A percentile compares a stretch with the other conserved stretches of the same genome.
These are phyloP conservation scores for Notarius lentiginosus DNA, from an alignment of 2,113 vertebrate genomes.

Conservation along the genomic window DNA sequence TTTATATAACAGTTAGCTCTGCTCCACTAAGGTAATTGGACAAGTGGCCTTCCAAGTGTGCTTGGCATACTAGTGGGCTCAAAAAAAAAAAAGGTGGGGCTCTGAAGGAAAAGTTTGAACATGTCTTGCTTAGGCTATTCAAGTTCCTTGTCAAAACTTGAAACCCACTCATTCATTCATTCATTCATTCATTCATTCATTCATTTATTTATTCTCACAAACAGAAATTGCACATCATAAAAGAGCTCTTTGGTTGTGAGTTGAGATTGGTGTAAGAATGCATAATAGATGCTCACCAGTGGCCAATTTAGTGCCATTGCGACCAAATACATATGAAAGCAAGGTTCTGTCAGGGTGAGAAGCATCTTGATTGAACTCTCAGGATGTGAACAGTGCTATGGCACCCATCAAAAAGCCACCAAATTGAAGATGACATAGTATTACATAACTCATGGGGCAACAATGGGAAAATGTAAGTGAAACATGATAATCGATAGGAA, in stretches of 20 bases:
- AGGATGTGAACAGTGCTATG: too few relatives aligned
- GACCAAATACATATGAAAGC: not conserved
- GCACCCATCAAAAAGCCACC: not conserved
- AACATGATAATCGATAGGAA: not conserved
- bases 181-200: too few relatives aligned
- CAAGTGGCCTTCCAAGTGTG: not conserved
- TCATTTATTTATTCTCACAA: not conserved
- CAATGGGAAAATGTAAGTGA: not conserved
- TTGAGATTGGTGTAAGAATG: not conserved
- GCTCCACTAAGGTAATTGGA: not conserved
- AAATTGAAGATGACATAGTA: not conserved
- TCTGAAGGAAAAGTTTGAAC: not conserved
- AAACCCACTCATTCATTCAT: too few relatives aligned
- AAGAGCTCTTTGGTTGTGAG: not conserved
- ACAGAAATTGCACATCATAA: not conserved
- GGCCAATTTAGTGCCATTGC: not conserved
- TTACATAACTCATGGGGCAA: not conserved
- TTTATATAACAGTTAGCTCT: not conserved
- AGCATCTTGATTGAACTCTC: too few relatives aligned
- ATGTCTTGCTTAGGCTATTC: not conserved
- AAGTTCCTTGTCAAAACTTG: not conserved
- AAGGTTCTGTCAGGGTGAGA: too few relatives aligned
- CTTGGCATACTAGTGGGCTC: not conserved
- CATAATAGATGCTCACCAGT: not conserved
- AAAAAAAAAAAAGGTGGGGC: not conserved